Evolutionary conservation across 2,797 vertebrate genomes (phyloP), one percentile per base, ranked within the genome.

Genomic region (Gymnoscopelus braueri): DNA sequence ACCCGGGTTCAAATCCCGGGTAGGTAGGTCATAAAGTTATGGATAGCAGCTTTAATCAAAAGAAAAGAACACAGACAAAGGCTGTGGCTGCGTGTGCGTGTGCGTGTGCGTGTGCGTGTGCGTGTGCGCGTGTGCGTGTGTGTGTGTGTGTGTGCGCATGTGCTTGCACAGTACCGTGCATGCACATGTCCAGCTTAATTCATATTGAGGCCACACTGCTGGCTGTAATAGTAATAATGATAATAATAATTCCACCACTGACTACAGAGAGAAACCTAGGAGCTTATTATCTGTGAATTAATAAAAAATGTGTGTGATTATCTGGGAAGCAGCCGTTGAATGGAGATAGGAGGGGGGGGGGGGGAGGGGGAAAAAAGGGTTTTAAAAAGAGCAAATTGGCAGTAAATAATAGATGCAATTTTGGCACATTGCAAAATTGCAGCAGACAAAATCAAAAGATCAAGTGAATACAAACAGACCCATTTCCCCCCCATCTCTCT

Each of bases 331-430:
- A 68, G 67, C 44, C 29, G 80, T 76, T 82, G 79, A 88, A 77
- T 65, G 65, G 71, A 48, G 47, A 67, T 24, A 53, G 60, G 29
- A 82, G 74, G 51, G 2, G 52, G 65, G 72, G 71, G 79, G 69
- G 63, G 72, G 57, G 65, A 54, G 55, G 74, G 19, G 55, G 71
- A 75, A 72, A 60, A 15, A 76, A 67, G 66, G 72, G 76, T 82
- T 23, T 84, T 91, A 88, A 91, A 91, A 90, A 89, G 89, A 91
- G 89, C 92, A 93, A 93, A 93, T 92, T 92, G 92, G 90, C 91
- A 93, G 88, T 92, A 91, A 94, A 94, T 93, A 93, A 93, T 93
- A 90, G 91, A 93, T 94, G 87, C 84, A 82, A 88, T 91, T 93
- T 89, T 93, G 92, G 90, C 91, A 90, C 88, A 90, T 93, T 91